Evolutionary conservation across 2,113 vertebrate species (phyloP), one percentile per base, ranked within the genome.

Genomic region (Engystomops pustulosus): DNA sequence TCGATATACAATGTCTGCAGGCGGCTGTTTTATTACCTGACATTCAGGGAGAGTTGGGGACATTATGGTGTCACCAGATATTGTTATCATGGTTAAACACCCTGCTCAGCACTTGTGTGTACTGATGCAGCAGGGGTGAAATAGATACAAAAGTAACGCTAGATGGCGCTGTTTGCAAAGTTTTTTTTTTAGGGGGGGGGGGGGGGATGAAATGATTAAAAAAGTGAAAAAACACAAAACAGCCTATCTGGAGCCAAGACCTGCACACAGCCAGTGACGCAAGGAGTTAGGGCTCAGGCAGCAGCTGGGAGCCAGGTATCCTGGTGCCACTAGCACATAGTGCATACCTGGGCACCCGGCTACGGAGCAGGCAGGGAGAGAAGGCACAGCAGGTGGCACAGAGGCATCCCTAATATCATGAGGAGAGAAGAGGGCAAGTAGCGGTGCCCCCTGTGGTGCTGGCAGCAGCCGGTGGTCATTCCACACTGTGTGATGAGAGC

Each of bases 371-470:
- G 55, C 76, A 65, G 2, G 8, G 38, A 12, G 18, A n/a, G 25
- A 47, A 3, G 18, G 79, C n/a, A 18, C 62, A 81, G 44, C 79
- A 80, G 79, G 79, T 80, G 79, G 44, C 47, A 76, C 62, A 4
- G 18, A 9, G 34, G 4, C 49, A 36, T 36, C 20, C 0, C 2
- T 20, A 4, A 3, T 14, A 44, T 23, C 55, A 25, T 53, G 49
- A 60, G 6, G 23, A 9, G 3, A 27, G 9, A 60, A 27, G 55
- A 60, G 25, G 55, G 18, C 49, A 12, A 5, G 5, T n/a, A 36
- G 74, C 32, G 53, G 53, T 65, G 58, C 34, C 38, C 23, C 55
- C 23, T 41, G 11, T 45, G 77, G 34, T 30, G 34, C 53, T 78
- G 53, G 34, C 76, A 79, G 55, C 55, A 65, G 49, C 20, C 11